Evolutionary conservation across 2,113 vertebrate genomes (phyloP), one percentile per base, ranked within the genome.

Genomic region (Cairina moschata): DNA sequence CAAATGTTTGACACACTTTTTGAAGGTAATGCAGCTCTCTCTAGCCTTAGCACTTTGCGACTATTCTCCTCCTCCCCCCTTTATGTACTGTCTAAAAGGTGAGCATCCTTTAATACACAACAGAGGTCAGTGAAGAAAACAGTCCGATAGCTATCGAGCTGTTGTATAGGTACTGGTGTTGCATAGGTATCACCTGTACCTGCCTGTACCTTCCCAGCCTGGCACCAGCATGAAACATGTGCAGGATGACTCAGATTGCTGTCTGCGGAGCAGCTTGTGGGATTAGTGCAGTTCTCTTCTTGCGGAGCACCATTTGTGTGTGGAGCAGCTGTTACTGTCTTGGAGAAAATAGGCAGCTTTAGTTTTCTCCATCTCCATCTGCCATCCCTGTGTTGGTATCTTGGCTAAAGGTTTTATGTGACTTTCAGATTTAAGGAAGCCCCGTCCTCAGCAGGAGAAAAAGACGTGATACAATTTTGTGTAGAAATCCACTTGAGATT

Each of bases 281-380:
- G 75, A 93, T 82, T 86, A 68, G 17, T 78, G 25, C 79, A 86
- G 38, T 78, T 93, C 88, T 85, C 13, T 55, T 93, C 91, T 91
- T 59, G 65, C 46, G 83, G 38, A 84, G 76, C 85, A 83, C 94
- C 79, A 44, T 94, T 94, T 96, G 68, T 92, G 59, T 88, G 60
- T 73, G 88, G 86, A 91, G 86, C 83, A 94, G 83, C 91, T 96
- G 91, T 84, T 96, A 59, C 65, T 66, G 63, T 77, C 83, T 72
- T 90, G 73, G 73, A 75, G 72, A 73, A 74, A 75, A 89, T 2
- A 67, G 59, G 44, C 88, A 94, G 80, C 86, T 88, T 93, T 59
- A 76, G 40, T 87, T 86, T 78, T 40, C 52, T 78, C 16, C 42
- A 62, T 94, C 38, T 65, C 62, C 76, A 94, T 81, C 90, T 91